Percentiles rank a stretch among this genome's conserved stretches.
phyloP scores from a whole-genome alignment of 2,888 invertebrate genomes.

The Embidobia sp. region DNA sequence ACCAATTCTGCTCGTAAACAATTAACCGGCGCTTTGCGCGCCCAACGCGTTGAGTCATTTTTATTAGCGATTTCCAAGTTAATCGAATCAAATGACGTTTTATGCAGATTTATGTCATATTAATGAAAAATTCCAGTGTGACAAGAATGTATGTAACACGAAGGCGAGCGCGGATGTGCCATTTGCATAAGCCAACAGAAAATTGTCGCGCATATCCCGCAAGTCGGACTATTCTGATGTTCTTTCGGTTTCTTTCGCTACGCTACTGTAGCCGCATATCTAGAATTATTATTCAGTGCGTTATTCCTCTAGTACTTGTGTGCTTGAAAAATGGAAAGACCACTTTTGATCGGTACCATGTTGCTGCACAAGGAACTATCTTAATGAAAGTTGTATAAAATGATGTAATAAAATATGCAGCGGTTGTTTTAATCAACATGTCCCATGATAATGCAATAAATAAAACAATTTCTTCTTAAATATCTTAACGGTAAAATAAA shows the following conservation, averaged over 20 bases:
- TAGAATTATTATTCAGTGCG: conserved; percentile 53
- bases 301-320: conserved; percentile 33
- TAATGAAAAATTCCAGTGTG: conserved; percentile 60
- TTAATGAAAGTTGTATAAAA: too few relatives aligned
- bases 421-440: too few relatives aligned
- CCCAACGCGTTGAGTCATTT: too few relatives aligned
- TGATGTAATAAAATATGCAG: too few relatives aligned
- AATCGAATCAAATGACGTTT: conserved; percentile 47
- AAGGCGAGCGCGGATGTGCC: conserved; percentile 50
- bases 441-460: too few relatives aligned
- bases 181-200: conserved; percentile 70
- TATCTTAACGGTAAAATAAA: too few relatives aligned
- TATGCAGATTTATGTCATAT: conserved; percentile 57
- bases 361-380: too few relatives aligned
- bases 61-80: conserved; percentile 27
- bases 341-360: conserved; percentile 19
- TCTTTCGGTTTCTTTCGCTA: conserved; percentile 40
- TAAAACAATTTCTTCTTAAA: too few relatives aligned
- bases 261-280: conserved; percentile 13
- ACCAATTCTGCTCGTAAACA: not conserved
- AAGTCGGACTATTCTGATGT: conserved; percentile 39
- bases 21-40: not conserved
- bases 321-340: conserved; percentile 33
- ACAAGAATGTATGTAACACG: conserved; percentile 55
- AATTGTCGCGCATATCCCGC: conserved; percentile 66